These are phyloP conservation scores for Strix uralensis DNA, from an alignment of 2,113 vertebrate species.

Conservation along the genomic window DNA sequence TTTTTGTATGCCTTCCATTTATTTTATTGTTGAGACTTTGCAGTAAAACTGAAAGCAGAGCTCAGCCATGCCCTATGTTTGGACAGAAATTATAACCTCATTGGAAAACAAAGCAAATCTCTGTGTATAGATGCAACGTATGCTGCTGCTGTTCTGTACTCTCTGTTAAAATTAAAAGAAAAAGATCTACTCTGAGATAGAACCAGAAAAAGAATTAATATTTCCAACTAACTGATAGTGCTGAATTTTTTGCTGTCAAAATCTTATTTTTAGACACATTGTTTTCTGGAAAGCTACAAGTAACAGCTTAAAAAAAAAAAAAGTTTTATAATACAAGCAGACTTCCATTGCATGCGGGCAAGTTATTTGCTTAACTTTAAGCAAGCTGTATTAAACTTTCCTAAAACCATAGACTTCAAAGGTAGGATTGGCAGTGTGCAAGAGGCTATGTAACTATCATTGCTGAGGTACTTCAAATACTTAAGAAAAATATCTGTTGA, in stretches of 20 bases:
- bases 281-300: not conserved
- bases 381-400: not conserved
- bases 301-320: not conserved
- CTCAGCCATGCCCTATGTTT: not conserved
- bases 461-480: not conserved
- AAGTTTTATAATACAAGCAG: not conserved
- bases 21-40: not conserved
- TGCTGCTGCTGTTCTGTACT: not conserved
- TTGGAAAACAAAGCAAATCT: not conserved
- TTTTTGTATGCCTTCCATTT: not conserved
- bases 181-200: not conserved
- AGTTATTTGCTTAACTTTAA: conserved; percentile 15
- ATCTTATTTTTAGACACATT: not conserved
- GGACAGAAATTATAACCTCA: not conserved
- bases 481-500: not conserved
- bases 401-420: not conserved
- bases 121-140: not conserved
- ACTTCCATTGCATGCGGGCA: not conserved
- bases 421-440: not conserved
- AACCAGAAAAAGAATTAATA: not conserved
- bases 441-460: not conserved
- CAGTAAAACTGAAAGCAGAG: not conserved
- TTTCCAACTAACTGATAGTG: not conserved
- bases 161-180: not conserved
- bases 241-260: not conserved